phyloP scores from a whole-genome alignment of 2,888 invertebrate species.

The Pammene fasciana region DNA sequence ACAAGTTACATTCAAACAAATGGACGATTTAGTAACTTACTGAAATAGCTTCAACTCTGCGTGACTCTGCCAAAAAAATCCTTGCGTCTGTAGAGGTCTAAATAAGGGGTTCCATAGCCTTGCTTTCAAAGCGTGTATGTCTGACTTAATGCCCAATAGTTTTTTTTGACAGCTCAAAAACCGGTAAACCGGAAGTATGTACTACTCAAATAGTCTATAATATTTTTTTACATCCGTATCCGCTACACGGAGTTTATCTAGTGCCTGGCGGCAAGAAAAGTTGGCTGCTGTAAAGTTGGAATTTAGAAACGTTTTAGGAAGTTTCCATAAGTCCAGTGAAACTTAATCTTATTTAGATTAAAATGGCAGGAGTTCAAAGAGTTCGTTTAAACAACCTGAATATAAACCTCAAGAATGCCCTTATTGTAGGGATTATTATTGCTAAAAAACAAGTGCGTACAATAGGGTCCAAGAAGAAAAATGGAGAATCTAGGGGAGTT shows the following conservation, averaged over 20 bases:
- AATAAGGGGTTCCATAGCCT: not conserved
- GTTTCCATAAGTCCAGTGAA: not conserved
- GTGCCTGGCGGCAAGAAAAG: not conserved
- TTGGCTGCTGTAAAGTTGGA: not conserved
- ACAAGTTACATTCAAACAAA: not conserved
- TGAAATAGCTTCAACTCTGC: constrained; percentile 2
- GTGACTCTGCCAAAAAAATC: no score
- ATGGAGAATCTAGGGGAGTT: constrained; percentile 85
- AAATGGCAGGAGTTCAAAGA: constrained; percentile 77
- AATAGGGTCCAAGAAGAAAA: constrained; percentile 78
- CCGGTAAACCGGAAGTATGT: constrained; percentile 8
- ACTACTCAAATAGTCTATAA: not conserved
- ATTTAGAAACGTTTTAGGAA: not conserved
- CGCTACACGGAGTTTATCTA: not conserved
- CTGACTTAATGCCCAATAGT: not conserved
- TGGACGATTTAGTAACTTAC: not conserved
- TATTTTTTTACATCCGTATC: not conserved
- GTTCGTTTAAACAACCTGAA: constrained; percentile 70
- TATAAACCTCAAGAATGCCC: constrained; percentile 70
- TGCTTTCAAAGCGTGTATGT: not conserved
- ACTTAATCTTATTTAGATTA: constrained; percentile 17
- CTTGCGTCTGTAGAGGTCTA: not conserved
- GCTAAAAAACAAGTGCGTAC: constrained; percentile 85
- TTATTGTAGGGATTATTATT: constrained; percentile 85
- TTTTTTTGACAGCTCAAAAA: not conserved